These are phyloP conservation scores for Alces alces DNA, from an alignment of 2,113 vertebrate genomes.

Conservation along the genomic window DNA sequence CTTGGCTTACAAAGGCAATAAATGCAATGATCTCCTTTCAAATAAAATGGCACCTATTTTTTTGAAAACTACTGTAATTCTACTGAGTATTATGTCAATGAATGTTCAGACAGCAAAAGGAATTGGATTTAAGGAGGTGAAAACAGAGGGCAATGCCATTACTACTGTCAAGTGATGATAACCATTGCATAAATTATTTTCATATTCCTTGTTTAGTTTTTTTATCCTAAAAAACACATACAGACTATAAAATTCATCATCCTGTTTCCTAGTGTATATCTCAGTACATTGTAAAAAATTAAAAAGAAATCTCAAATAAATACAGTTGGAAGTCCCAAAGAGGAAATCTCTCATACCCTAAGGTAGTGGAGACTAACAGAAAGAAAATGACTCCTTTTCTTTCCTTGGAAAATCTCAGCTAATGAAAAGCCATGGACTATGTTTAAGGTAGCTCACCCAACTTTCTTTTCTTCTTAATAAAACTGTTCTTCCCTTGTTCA, in stretches of 20 bases:
- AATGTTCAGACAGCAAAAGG: neutral
- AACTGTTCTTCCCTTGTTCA: neutral
- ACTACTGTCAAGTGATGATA: neutral
- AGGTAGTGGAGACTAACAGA: neutral
- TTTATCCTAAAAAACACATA: neutral
- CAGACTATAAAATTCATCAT: neutral
- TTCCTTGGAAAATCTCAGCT: neutral
- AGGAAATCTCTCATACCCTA: neutral
- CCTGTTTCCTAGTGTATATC: neutral
- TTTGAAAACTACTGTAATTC: neutral
- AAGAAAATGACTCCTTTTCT: neutral
- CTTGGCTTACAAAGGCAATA: neutral
- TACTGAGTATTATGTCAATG: neutral
- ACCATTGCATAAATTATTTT: neutral
- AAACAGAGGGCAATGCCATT: neutral
- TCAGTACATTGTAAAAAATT: neutral
- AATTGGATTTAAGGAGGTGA: neutral
- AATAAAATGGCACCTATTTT: neutral
- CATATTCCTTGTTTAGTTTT: neutral
- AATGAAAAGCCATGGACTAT: neutral
- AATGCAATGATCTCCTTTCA: neutral
- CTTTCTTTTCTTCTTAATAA: neutral
- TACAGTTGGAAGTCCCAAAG: neutral
- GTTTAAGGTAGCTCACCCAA: neutral
- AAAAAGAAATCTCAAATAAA: neutral